phyloP scores from a whole-genome alignment of 2,797 vertebrate species.

The Allobates femoralis region DNA sequence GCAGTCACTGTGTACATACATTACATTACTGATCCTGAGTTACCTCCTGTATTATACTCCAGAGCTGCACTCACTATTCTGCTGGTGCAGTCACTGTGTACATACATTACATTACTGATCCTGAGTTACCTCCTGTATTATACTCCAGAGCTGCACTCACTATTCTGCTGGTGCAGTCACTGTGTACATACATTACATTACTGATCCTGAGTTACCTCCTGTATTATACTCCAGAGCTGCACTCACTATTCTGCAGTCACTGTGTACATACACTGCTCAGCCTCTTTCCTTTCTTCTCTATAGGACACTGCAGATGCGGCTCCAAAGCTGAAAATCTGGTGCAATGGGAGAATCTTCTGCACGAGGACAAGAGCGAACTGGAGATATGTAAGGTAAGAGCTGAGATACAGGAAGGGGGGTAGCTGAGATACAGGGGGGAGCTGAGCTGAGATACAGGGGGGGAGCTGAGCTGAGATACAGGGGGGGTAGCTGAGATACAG shows the following conservation, averaged over 20 bases:
- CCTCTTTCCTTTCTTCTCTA: neutral
- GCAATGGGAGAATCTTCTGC: slow-evolving; percentile 76
- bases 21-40: neutral
- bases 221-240: neutral
- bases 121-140: slow-evolving; percentile 2
- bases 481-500: too few species aligned
- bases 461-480: too few species aligned
- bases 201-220: too few species aligned
- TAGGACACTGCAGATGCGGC: slow-evolving; percentile 79
- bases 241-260: too few species aligned
- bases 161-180: too few species aligned
- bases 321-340: slow-evolving; percentile 72
- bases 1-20: neutral
- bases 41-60: neutral
- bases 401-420: too few species aligned
- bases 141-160: too few species aligned
- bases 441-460: too few species aligned
- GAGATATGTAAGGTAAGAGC: slow-evolving; percentile 87
- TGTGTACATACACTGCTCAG: neutral
- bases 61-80: too few species aligned
- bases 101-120: neutral
- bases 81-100: neutral
- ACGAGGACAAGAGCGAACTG: slow-evolving; percentile 77
- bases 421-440: too few species aligned
- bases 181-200: too few species aligned